Base-by-base conservation (phyloP, 1,140 invertebrate genomes). In the Euglossa dilemma region DNA sequence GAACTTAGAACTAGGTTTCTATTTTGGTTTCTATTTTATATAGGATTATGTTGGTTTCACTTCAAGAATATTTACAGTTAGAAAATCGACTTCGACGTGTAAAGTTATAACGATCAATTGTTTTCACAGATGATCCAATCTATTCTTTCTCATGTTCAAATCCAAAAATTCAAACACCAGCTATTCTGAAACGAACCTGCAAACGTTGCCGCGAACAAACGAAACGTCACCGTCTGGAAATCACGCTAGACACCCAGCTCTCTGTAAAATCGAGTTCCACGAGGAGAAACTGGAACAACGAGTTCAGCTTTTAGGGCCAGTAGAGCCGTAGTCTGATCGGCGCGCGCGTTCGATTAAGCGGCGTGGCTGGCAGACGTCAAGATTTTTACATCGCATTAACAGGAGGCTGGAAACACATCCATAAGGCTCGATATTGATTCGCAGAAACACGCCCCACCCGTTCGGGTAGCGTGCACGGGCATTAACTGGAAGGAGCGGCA, bases 341-440 rank as follows among this genome's bases (percentile, higher is more conserved):
- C 43, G 59, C 20, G 25, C 47, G 8, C 28, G 61, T 74, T 52
- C 61, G 61, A 70, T 81, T 75, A 72, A 70, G 70, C 70, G 64
- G 73, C 28, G 59, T 75, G 66, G 72, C 59, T 85, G 84, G 82
- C 84, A 80, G 85, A 67, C 59, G 75, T 76, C 72, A 79, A 86
- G 84, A 86, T 87, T 83, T 86, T 87, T 86, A 70, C 77, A 86
- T 81, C 75, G 84, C 64, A 82, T 77, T 76, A 64, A 50, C 59
- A 43, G 69, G 73, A 74, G 80, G 66, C 63, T 69, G 61, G 67
- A 77, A 61, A 61, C 67, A 81, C 72, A 67, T 54, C 80, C 75
- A 82, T 86, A 87, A 82, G 69, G 54, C 12, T 61, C 64, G 85
- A 87, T 86, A 87, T 86, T 74, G 85, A 86, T 86, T 86, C 78